These are phyloP conservation scores for Astyanax mexicanus DNA, from an alignment of 2,797 vertebrate species.

Conservation along the genomic window DNA sequence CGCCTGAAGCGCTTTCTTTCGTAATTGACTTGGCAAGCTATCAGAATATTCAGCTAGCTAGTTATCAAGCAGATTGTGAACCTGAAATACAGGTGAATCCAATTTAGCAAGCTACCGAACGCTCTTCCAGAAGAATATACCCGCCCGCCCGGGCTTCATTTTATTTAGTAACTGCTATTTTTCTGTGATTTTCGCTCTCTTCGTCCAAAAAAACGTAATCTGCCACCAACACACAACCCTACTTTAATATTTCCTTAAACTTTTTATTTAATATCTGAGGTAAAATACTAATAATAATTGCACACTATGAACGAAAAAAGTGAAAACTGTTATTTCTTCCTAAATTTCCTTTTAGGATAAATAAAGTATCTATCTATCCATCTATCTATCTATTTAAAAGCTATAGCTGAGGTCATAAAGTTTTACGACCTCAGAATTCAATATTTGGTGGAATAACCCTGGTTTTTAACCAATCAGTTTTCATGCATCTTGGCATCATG, in stretches of 20 bases:
- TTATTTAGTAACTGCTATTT: neutral
- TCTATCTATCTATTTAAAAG: too few relatives aligned
- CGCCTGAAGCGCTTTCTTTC: neutral
- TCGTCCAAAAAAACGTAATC: neutral
- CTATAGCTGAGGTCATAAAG: too few relatives aligned
- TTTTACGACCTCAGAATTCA: too few relatives aligned
- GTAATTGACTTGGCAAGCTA: neutral
- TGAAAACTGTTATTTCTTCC: neutral
- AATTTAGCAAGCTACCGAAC: neutral
- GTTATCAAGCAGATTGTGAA: conserved; percentile 2
- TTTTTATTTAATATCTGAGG: too few relatives aligned
- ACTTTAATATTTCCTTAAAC: neutral
- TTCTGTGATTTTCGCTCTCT: neutral
- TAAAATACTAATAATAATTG: neutral
- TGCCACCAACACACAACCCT: neutral
- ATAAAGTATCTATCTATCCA: too few relatives aligned
- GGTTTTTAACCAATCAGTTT: too few relatives aligned
- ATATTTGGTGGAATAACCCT: too few relatives aligned
- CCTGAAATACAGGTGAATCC: conserved; percentile 8
- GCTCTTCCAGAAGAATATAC: neutral
- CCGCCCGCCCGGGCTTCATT: neutral
- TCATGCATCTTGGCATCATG: too few relatives aligned
- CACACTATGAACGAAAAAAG: neutral
- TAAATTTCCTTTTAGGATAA: too few relatives aligned
- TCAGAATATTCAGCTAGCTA: conserved; percentile 3